Evolutionary conservation across 2,888 invertebrate genomes (phyloP).

Genomic region (Tetragnatha montana): DNA sequence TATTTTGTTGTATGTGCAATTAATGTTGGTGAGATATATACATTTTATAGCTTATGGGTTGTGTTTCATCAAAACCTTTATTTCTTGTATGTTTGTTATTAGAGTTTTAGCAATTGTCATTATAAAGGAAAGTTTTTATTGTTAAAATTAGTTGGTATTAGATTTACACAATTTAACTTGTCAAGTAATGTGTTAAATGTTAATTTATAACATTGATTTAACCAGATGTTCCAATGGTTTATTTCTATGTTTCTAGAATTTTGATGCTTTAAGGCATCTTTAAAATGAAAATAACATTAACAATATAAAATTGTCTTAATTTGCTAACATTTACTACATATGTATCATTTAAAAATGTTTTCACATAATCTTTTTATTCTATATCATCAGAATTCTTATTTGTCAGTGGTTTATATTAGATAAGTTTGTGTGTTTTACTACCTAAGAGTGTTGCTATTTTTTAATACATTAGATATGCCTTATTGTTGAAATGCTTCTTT

Average conservation of each 20-base stretch:
- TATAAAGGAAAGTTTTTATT: not conserved
- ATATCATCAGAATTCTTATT: not conserved
- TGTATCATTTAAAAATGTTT: too few species aligned
- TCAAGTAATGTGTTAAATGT: not conserved
- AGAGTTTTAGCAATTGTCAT: not conserved
- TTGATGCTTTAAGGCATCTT: too few species aligned
- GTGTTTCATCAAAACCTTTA: not conserved
- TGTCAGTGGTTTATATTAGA: not conserved
- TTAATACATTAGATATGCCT: not conserved
- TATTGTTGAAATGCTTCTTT: not conserved
- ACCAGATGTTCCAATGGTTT: not conserved
- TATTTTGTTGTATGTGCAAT: not conserved
- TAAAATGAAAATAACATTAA: too few species aligned
- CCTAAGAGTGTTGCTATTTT: not conserved
- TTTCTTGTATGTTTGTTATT: not conserved
- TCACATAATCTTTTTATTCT: not conserved
- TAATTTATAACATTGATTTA: not conserved
- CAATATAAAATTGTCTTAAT: too few species aligned
- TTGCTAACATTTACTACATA: too few species aligned
- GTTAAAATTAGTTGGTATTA: not conserved
- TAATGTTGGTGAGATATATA: not conserved
- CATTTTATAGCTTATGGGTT: not conserved
- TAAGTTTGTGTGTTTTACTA: not conserved
- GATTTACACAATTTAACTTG: not conserved
- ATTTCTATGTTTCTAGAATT: too few species aligned